Evolutionary conservation across 1,140 invertebrate species (phyloP), one percentile per base, ranked within the genome.

Genomic region (Agraylea sexmaculata): DNA sequence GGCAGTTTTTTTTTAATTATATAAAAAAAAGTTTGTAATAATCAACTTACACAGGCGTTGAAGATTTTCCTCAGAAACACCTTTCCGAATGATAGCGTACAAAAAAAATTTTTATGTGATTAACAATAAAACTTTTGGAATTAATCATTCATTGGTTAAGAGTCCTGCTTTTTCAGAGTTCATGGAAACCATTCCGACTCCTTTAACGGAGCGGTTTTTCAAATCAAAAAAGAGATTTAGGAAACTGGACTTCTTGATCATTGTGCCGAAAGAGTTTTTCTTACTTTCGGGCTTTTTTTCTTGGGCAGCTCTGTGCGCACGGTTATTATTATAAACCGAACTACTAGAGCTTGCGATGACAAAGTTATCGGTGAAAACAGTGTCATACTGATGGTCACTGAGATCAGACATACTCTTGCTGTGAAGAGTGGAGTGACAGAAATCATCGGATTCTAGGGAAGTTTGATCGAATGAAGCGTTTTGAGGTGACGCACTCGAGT

Each of bases 321-420:
- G 7, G 4, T 5, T 27, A 13, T 36, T 18, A 12, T 25, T 16
- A 18, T 29, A 35, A 1, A 38, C 11, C 1, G 34, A 33, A 13
- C 42, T 37, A 12, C 54, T 53, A 7, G 59, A 61, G 41, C 57
- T 56, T 4, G 56, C 59, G 23, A 63, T 60, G 6, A 63, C 54
- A 37, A 60, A 62, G 44, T 45, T 57, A 33, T 59, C 46, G 35
- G 58, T 55, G 48, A 61, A 65, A 16, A 65, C 56, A 11, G 60
- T 60, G 42, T 62, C 62, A 44, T 65, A 65, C 42, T 65, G 58
- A 25, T 44, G 40, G 10, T 41, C 31, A 17, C 11, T 47, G 11
- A 47, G 20, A 28, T 46, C 37, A 4, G 34, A 38, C 4, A 27
- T 21, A 32, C 44, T 50, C 16, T 25, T 33, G 34, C 44, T 46